A percentile compares a stretch with the other conserved stretches of the same genome.
Evolutionary conservation across 2,113 vertebrate genomes (phyloP).

Genomic region (Drymodes brunneopygia): DNA sequence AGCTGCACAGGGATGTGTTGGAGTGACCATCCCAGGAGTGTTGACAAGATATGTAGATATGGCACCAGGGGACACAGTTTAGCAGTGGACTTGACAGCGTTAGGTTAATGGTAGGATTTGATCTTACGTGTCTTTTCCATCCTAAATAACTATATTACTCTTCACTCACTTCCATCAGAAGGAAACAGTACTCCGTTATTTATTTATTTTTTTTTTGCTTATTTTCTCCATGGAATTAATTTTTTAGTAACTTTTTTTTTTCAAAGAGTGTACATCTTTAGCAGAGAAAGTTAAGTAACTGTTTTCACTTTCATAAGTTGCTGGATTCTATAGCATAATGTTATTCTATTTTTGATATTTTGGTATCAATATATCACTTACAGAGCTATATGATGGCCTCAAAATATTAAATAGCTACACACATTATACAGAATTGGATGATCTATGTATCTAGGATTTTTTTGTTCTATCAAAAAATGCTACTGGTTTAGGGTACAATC

Average conservation of each 20-base stretch:
- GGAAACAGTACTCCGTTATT: not conserved
- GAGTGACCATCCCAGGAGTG: no score
- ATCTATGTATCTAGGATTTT: not conserved
- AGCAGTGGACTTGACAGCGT: not conserved
- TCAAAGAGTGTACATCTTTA: not conserved
- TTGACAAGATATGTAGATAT: not conserved
- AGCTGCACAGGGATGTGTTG: not conserved
- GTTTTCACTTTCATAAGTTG: not conserved
- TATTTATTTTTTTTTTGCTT: not conserved
- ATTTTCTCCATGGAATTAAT: not conserved
- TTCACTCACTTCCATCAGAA: not conserved
- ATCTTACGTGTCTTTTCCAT: not conserved
- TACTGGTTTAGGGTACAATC: not conserved
- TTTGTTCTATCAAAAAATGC: not conserved
- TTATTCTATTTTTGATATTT: not conserved
- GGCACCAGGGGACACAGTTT: not conserved
- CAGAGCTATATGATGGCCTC: not conserved
- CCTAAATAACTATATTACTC: not conserved
- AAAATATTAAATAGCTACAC: not conserved
- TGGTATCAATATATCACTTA: not conserved
- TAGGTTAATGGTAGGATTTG: rapidly evolving
- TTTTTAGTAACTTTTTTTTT: not conserved
- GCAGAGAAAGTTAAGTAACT: not conserved
- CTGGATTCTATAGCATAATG: not conserved
- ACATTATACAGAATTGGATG: not conserved